Evolutionary conservation across 2,888 invertebrate genomes (phyloP).

Genomic region (Elysia crispata): DNA sequence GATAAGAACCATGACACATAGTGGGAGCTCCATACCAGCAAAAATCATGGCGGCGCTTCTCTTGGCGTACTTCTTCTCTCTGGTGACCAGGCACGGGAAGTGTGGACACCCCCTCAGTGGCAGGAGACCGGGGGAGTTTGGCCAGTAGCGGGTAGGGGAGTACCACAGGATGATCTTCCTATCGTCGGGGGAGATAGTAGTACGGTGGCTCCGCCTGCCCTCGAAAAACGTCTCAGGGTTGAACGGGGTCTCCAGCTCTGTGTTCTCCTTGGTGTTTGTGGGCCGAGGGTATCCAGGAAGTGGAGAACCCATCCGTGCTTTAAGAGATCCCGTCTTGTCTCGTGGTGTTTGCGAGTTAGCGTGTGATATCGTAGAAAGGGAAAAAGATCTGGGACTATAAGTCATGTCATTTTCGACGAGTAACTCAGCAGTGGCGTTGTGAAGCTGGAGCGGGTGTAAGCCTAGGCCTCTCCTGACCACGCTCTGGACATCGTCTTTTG

Average conservation of each 20-base stretch:
- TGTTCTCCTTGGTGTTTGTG: too few species aligned
- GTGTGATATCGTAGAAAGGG: too few species aligned
- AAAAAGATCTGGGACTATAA: too few species aligned
- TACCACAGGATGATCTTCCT: constrained; percentile 34
- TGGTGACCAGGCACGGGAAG: constrained; percentile 24
- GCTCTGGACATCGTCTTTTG: too few species aligned
- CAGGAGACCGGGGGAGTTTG: neutral
- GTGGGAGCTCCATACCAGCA: neutral
- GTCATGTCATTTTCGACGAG: too few species aligned
- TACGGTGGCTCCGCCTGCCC: neutral
- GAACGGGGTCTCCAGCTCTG: constrained; percentile 13
- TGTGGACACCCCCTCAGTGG: constrained; percentile 32
- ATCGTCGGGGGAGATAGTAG: neutral
- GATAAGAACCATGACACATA: neutral
- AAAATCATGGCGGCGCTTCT: neutral
- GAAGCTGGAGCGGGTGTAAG: too few species aligned
- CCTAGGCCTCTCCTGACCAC: too few species aligned
- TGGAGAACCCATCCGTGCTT: too few species aligned
- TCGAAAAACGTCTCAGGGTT: constrained; percentile 24
- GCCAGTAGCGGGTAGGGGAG: neutral
- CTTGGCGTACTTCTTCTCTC: constrained; percentile 5
- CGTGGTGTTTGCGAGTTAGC: too few species aligned
- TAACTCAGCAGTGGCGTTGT: too few species aligned
- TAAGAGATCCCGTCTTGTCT: too few species aligned
- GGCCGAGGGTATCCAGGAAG: too few species aligned